phyloP scores from a whole-genome alignment of 2,113 vertebrate genomes.

The Gopherus evgoodei region DNA sequence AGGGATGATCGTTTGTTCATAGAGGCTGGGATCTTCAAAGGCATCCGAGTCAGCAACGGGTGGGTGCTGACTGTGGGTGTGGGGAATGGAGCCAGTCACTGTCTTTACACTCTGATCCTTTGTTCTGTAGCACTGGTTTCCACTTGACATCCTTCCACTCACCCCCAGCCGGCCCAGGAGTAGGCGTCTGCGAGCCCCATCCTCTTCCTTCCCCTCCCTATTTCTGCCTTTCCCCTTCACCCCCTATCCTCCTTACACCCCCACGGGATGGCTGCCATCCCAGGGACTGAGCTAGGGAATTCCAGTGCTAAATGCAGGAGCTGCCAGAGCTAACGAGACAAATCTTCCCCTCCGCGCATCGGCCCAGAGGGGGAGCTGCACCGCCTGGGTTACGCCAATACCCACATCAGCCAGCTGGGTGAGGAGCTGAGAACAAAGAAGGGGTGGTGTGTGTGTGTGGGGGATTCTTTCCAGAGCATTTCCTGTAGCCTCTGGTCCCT shows the following conservation, averaged over 20 bases:
- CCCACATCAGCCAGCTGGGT: background rate
- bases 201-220: background rate
- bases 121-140: background rate
- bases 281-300: background rate
- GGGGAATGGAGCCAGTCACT: background rate
- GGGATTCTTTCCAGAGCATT: background rate
- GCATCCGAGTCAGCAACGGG: accelerated
- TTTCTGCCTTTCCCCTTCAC: background rate
- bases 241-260: background rate
- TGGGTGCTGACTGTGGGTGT: background rate
- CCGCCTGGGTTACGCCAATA: background rate
- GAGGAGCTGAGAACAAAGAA: background rate
- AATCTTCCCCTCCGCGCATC: too few species aligned
- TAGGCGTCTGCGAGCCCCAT: background rate
- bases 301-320: background rate
- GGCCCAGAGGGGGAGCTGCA: too few species aligned
- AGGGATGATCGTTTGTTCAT: background rate
- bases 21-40: background rate
- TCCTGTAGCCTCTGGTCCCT: accelerated
- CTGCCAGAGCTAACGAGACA: background rate
- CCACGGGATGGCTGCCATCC: background rate
- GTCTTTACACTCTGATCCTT: background rate
- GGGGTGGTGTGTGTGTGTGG: accelerated
- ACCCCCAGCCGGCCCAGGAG: background rate
- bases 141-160: background rate